Percentiles rank a stretch among this genome's conserved stretches.
Evolutionary conservation across 2,888 invertebrate genomes (phyloP).

Genomic region (Zeuzera pyrina): DNA sequence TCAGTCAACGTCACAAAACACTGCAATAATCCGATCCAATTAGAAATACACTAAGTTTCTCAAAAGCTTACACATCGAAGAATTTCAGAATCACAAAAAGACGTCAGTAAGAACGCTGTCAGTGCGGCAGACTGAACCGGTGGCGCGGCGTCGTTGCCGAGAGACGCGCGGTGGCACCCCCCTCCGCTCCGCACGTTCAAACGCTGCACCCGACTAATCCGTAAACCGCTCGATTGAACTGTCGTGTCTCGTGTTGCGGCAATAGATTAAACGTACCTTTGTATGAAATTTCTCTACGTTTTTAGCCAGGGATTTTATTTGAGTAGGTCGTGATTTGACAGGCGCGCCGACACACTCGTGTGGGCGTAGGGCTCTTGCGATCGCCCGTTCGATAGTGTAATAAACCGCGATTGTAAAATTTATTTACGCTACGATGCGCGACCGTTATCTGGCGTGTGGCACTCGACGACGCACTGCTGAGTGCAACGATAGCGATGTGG

Average conservation of each 20-base stretch:
- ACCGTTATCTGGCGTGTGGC: conserved; percentile 50
- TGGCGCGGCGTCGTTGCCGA: conserved; percentile 20
- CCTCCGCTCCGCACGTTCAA: conserved; percentile 23
- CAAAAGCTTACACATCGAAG: conserved; percentile 32
- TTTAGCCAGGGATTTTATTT: conserved; percentile 37
- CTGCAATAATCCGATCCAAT: conserved; percentile 56
- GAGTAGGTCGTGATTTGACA: conserved; percentile 43
- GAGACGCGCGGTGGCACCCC: conserved; percentile 37
- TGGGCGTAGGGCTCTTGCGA: conserved; percentile 33
- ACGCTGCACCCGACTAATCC: conserved; percentile 49
- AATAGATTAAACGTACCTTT: conserved; percentile 46
- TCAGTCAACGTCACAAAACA: conserved; percentile 52
- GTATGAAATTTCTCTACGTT: conserved; percentile 48
- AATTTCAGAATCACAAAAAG: conserved; percentile 12
- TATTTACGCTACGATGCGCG: conserved; percentile 38
- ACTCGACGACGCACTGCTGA: conserved; percentile 32
- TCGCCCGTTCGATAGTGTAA: conserved; percentile 37
- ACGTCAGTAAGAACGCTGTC: conserved; percentile 27
- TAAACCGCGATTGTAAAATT: conserved; percentile 43
- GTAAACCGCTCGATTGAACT: conserved; percentile 39
- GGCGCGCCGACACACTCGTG: conserved; percentile 31
- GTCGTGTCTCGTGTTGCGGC: conserved; percentile 46
- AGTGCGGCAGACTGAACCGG: conserved; percentile 38
- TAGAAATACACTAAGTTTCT: conserved; percentile 43
- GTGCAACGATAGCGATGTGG: conserved; percentile 41